Percentiles rank a stretch among this genome's conserved stretches.
Evolutionary conservation across 2,797 vertebrate species (phyloP).

Genomic region (Oreochromis grahami): DNA sequence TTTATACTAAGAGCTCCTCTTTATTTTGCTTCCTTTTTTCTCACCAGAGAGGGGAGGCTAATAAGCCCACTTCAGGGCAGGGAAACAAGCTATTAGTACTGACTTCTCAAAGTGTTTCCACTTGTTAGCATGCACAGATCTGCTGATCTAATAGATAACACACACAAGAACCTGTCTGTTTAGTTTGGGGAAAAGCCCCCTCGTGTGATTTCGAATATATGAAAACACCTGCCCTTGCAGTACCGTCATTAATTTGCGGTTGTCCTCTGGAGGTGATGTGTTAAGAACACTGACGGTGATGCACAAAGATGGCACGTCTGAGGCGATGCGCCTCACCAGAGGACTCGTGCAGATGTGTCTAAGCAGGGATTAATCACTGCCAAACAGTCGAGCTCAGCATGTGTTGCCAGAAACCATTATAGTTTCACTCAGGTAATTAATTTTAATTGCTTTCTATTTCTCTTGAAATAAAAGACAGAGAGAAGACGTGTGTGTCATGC

Average conservation of each 20-base stretch:
- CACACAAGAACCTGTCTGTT: constrained; percentile 36
- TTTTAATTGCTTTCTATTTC: constrained; percentile 75
- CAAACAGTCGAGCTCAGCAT: constrained; percentile 50
- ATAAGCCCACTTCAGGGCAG: constrained; percentile 39
- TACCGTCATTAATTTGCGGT: constrained; percentile 37
- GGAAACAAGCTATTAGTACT: constrained; percentile 45
- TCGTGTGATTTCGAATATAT: constrained; percentile 2
- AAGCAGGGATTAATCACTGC: constrained; percentile 62
- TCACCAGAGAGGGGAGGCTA: not conserved
- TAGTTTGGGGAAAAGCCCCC: constrained; percentile 27
- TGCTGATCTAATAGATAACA: constrained; percentile 50
- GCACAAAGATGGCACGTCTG: constrained; percentile 24
- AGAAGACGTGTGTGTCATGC: constrained; percentile 41
- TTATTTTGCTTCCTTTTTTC: constrained; percentile 12
- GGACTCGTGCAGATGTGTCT: constrained; percentile 57
- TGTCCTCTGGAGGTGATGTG: constrained; percentile 32
- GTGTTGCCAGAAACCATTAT: constrained; percentile 74
- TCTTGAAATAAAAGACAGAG: constrained; percentile 46
- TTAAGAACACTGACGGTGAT: not conserved
- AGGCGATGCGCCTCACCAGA: constrained; percentile 18
- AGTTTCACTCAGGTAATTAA: constrained; percentile 72
- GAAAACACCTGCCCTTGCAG: constrained; percentile 24
- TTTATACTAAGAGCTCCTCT: constrained; percentile 30
- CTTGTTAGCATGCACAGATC: constrained; percentile 46
- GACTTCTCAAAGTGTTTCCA: constrained; percentile 44